A percentile compares a stretch with the other conserved stretches of the same genome.
phyloP scores from a whole-genome alignment of 2,888 invertebrate species.

The Lasioglossum vierecki region DNA sequence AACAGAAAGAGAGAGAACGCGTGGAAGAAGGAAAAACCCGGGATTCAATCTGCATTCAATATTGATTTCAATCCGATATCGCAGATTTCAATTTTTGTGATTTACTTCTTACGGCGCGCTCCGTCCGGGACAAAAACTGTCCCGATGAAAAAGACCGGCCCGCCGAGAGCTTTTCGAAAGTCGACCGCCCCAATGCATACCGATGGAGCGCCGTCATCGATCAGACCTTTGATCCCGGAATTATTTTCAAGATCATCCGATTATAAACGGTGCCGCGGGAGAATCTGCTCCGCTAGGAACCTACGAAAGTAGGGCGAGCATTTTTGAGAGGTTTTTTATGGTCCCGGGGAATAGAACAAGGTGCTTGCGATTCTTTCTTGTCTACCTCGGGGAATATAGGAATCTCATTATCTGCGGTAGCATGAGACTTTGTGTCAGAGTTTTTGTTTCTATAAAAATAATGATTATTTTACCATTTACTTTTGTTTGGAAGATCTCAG shows the following conservation, averaged over 20 bases:
- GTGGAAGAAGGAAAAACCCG: slow-evolving; percentile 55
- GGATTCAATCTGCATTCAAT: slow-evolving; percentile 82
- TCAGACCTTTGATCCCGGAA: slow-evolving; percentile 46
- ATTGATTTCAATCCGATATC: slow-evolving; percentile 82
- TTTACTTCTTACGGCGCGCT: slow-evolving; percentile 78
- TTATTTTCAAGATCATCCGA: slow-evolving; percentile 24
- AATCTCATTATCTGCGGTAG: background rate
- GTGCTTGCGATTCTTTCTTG: background rate
- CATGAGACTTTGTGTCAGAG: background rate
- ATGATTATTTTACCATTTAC: too few species aligned
- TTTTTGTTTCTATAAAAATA: background rate
- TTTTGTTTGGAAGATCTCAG: too few species aligned
- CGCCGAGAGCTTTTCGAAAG: slow-evolving; percentile 42
- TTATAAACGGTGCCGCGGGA: background rate
- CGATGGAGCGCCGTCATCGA: slow-evolving; percentile 58
- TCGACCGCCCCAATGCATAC: slow-evolving; percentile 55
- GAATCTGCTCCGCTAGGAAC: background rate
- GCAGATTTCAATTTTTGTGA: slow-evolving; percentile 80
- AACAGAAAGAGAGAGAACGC: slow-evolving; percentile 9
- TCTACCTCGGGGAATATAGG: background rate
- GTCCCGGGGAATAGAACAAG: background rate
- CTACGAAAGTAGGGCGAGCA: background rate
- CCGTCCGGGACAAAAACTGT: slow-evolving; percentile 37
- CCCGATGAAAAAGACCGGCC: slow-evolving; percentile 46
- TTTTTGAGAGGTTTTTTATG: background rate